phyloP scores from a whole-genome alignment of 64 coral and sea anemone genomes.

The Cladopsammia gracilis region DNA sequence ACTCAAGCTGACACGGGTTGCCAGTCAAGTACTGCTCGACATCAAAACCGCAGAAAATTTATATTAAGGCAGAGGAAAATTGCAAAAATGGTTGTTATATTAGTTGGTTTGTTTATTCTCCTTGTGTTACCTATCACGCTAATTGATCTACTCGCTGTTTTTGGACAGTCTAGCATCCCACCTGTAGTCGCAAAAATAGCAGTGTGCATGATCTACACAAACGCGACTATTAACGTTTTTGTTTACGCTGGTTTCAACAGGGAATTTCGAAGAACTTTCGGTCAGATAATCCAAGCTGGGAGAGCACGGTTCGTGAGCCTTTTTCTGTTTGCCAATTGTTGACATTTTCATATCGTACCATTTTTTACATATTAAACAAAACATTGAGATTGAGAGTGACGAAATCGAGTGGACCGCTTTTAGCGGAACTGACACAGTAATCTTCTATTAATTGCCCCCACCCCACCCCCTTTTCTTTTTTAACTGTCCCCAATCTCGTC shows the following conservation, averaged over 20 bases:
- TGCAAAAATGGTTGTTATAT: slow-evolving; percentile 9
- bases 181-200: slow-evolving; percentile 37
- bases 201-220: slow-evolving; percentile 69
- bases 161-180: background rate
- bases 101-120: slow-evolving; percentile 30
- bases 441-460: background rate
- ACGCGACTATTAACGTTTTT: slow-evolving; percentile 73
- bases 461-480: too few species aligned
- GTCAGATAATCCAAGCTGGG: too few species aligned
- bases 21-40: too few species aligned
- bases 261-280: slow-evolving; percentile 17
- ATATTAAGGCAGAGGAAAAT: background rate
- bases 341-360: too few species aligned
- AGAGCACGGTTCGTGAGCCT: too few species aligned
- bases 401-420: too few species aligned
- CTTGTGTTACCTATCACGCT: slow-evolving; percentile 31
- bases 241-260: slow-evolving; percentile 74
- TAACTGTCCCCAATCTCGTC: too few species aligned
- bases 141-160: slow-evolving; percentile 22
- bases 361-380: too few species aligned
- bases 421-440: too few species aligned
- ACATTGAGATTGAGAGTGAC: too few species aligned
- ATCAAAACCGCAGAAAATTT: background rate
- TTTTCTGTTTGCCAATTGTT: too few species aligned
- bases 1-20: too few species aligned